Conservation (phyloP, 2,888 invertebrate genomes). For the Cryptosula pallasiana region DNA sequence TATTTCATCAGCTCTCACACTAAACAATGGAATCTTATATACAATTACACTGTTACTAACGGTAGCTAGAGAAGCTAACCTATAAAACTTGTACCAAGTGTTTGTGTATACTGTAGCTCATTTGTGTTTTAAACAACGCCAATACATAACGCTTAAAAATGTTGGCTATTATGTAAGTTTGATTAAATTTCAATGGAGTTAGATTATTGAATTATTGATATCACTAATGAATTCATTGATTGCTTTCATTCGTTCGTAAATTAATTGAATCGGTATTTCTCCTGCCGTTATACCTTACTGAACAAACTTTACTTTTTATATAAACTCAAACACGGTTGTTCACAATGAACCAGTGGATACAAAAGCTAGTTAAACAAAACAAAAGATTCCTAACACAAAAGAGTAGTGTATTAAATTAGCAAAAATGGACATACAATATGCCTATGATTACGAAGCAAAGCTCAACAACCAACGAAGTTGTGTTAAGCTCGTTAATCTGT, state of each 20-base stretch:
- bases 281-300: not conserved
- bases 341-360: conserved; percentile 18
- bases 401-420: conserved; percentile 20
- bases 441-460: not conserved
- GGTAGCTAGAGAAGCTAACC: too few species aligned
- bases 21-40: too few species aligned
- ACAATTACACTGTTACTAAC: too few species aligned
- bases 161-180: not conserved
- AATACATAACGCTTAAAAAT: too few species aligned
- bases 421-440: conserved; percentile 20
- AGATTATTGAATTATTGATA: not conserved
- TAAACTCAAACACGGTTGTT: not conserved
- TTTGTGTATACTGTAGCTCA: too few species aligned
- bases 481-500: too few species aligned
- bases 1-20: too few species aligned
- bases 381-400: not conserved
- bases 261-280: not conserved
- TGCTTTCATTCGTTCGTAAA: not conserved
- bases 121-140: too few species aligned
- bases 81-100: too few species aligned
- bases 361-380: conserved; percentile 23
- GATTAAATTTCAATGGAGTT: not conserved
- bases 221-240: not conserved
- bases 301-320: not conserved
- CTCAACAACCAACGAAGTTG: too few species aligned